Percentiles rank a stretch among this genome's conserved stretches.
Conservation (phyloP, 2,888 invertebrate species). For the Geophilus truncorum region DNA sequence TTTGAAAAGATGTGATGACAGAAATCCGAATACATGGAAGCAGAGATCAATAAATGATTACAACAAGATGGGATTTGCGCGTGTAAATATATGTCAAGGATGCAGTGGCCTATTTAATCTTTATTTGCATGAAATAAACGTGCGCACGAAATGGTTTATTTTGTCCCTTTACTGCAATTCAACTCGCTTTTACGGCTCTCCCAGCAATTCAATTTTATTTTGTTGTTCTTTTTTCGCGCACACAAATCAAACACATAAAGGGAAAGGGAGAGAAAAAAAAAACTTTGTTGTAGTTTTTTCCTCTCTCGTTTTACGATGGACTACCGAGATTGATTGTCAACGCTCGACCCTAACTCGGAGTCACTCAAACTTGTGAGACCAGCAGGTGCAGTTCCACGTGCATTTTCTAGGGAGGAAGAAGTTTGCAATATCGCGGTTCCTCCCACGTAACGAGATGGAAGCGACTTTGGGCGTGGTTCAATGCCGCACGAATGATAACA, state of each 20-base stretch:
- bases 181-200: not conserved
- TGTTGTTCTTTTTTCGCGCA: not conserved
- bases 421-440: not conserved
- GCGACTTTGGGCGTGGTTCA: slow-evolving; percentile 1
- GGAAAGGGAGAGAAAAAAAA: not conserved
- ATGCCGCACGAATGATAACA: slow-evolving; percentile 7
- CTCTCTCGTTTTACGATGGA: not conserved
- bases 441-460: not conserved
- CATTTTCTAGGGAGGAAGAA: not conserved
- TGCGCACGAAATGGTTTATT: not conserved
- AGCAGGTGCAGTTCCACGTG: slow-evolving; percentile 3
- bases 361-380: not conserved
- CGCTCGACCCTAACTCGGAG: not conserved
- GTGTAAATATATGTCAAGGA: not conserved
- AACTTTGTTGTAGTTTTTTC: not conserved
- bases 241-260: not conserved
- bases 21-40: not conserved
- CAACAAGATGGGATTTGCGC: not conserved
- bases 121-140: not conserved
- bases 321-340: not conserved
- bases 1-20: slow-evolving; percentile 16
- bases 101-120: not conserved
- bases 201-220: not conserved
- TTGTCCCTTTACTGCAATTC: not conserved
- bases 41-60: not conserved